Evolutionary conservation across 2,797 vertebrate genomes (phyloP), one percentile per base, ranked within the genome.

Genomic region (Tapera naevia): DNA sequence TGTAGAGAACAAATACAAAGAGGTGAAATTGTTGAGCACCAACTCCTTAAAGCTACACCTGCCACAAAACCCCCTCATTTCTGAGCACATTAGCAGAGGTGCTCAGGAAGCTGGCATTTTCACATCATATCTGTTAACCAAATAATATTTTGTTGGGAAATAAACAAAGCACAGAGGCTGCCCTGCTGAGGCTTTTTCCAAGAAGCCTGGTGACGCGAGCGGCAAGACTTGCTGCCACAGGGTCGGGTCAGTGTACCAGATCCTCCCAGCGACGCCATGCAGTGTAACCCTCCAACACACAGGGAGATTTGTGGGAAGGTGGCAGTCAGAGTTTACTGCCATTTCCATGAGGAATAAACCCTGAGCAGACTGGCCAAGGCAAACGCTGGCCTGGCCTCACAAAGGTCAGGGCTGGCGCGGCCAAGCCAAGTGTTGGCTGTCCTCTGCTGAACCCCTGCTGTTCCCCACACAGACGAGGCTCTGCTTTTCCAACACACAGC

Each of bases 11-110:
- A 91, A 86, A 93, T 80, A 65, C 72, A 93, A 96, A 88, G 93
- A 96, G 89, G 69, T 24, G 25, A 96, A 97, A 95, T 91, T 79
- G 75, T 69, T 92, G 75, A 84, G 32, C 30, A 75, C 28, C 69
- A 78, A 46, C 17, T 79, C 72, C 50, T 83, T 60, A 75, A 70
- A 69, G 45, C 2, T 13, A 23, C 2, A 22, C 83, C 70, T 50
- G n/a, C 80, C 22, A 53, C 27, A 46, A 37, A 56, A 0, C 4
- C 46, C 58, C 16, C 9, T 21, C 9, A 45, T 85, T 88, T n/a
- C 14, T 53, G 67, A 41, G 16, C 28, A 25, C 35, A 24, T 65
- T 57, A 78, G 33, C 11, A n/a, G 13, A 87, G 39, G 23, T 61
- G 15, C 75, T 74, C 62, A 60, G 71, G 81, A 88, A 82, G 13